Base-by-base conservation (phyloP, 1,140 invertebrate genomes). In the Brachionus manjavacas region DNA sequence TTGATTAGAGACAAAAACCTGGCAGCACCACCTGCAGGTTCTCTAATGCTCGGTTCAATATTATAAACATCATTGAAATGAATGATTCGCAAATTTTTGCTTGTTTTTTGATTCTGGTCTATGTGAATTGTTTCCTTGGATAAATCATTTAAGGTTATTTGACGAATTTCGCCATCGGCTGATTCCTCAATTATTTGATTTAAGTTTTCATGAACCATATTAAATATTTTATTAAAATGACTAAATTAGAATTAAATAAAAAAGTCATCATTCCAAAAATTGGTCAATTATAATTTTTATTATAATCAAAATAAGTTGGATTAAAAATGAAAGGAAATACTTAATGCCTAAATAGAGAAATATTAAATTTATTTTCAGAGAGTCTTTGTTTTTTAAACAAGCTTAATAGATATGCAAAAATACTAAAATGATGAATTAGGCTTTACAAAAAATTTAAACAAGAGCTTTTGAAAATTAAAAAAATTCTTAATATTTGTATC, bases 61-160 rank as follows among this genome's bases (percentile, higher is more conserved):
- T 96, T 96, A 88, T 96, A 96, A 1, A 96, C 94, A 92, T 96
- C 95, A 89, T 96, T 96, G 90, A 94, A 96, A 90, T 96, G 95
- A 25, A 81, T 35, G 11, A 81, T 81, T 3, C 79, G 79, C 25
- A 81, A 39, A 35, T 46, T 60, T 68, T 81, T 81, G 16, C 20
- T 76, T 25, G 20, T 23, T 35, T 49, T 9, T 23, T 46, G 23
- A 25, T 46, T 76, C 9, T 49, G 20, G 20, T 28, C n/a, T n/a
- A 23, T 3, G 39, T 41, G 16, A 49, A 76, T 76, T 25, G 25
- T 28, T 76, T 76, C 72, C 49, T 76, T 76, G 16, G 41, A 25
- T 46, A 76, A 28, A 28, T 76, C 72, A 23, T 16, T 25, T 4
- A 46, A 0, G 4, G 9, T 49, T 46, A 25, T 49, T 35, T 20